Evolutionary conservation across 2,113 vertebrate species (phyloP).

Genomic region (Brachypodius melanocephalos): DNA sequence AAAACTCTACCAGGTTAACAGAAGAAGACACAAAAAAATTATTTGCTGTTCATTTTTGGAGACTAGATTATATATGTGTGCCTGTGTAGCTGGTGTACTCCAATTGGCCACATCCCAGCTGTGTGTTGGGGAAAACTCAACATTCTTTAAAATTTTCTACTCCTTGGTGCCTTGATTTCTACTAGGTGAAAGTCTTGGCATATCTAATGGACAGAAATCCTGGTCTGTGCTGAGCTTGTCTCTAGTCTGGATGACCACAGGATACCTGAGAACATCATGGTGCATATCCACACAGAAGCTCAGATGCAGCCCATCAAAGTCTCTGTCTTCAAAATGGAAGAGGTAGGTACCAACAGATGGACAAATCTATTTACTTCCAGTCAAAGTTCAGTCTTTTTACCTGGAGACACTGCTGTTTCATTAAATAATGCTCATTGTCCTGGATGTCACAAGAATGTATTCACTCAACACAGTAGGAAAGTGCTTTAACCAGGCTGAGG

Average conservation of each 20-base stretch:
- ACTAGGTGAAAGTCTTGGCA: neutral
- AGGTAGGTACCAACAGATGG: neutral
- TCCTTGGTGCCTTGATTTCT: neutral
- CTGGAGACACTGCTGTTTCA: neutral
- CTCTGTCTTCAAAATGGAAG: neutral
- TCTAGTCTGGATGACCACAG: neutral
- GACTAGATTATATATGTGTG: neutral
- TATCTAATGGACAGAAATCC: neutral
- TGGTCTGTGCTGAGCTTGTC: neutral
- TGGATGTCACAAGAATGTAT: neutral
- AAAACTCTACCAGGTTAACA: neutral
- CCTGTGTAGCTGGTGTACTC: neutral
- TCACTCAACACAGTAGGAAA: neutral
- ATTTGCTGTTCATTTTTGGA: neutral
- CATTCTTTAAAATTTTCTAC: neutral
- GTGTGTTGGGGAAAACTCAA: neutral
- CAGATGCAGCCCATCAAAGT: neutral
- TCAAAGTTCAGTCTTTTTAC: neutral
- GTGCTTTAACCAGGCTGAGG: neutral
- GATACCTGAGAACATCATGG: neutral
- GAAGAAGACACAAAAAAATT: neutral
- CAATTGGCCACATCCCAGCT: neutral
- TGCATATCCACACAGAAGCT: neutral
- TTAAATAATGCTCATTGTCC: neutral
- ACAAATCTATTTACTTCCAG: neutral